Base-by-base conservation (phyloP, 2,888 invertebrate genomes). In the Drosophila kokeensis region DNA sequence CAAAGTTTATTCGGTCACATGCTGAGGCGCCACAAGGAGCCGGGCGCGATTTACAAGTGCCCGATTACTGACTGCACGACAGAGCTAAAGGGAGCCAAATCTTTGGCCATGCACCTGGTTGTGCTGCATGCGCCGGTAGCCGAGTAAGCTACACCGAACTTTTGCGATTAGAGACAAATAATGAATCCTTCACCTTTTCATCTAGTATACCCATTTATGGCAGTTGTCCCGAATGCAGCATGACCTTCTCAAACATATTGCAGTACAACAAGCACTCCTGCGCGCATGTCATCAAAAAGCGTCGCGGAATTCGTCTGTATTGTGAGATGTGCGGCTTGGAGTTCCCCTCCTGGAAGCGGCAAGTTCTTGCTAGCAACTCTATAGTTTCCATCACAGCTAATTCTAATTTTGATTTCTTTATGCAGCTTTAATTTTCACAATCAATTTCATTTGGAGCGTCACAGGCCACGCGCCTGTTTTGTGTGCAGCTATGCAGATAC, bases 241-340 rank as follows among this genome's bases (percentile, higher is more conserved):
- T 90, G 68, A 83, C 87, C 4, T 93, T 91, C 57, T 90, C 90
- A 0, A 91, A 88, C 59, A 90, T 92, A 45, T 18, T 84, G 29
- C 85, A 90, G 7, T 92, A 90, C 29, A 93, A 93, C 53, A 93
- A 93, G 65, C 93, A 93, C 71, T 92, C 92, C 0, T 93, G 93
- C 34, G 91, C 90, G 18, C 86, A 83, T 38, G 83, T 81, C 42
- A 77, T 87, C 2, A 91, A 82, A 57, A 76, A 83, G 24, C 86
- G 82, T 24, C 78, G 83, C 5, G 90, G 92, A 2, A 69, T 79
- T 0, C 76, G 74, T 4, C 72, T 85, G 18, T 90, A 83, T 58
- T 93, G 93, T n/a, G 69, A 80, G 45, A 68, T 82, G 66, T 93
- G 93, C 48, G 78, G 80, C 5, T 57, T 86, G 38, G 79, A 87